phyloP scores from a whole-genome alignment of 2,113 vertebrate genomes.

The zebrafish (Danio rerio) region GRCz12tu NC_133200.1:10063001-10063500 shows the following conservation, averaged over 20 bases:
- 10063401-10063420: too few species aligned
- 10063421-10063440: too few species aligned
- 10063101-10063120: constrained; percentile 84
- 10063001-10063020: background rate
- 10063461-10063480: too few species aligned
- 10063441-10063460: too few species aligned
- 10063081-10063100: constrained; percentile 71
- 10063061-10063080: constrained; percentile 23
- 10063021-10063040: constrained; percentile 15
- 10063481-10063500: too few species aligned
- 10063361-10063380: too few species aligned
- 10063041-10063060: constrained; percentile 1
- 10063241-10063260: background rate
- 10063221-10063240: constrained; percentile 40
- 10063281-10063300: too few species aligned
- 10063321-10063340: too few species aligned
- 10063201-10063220: constrained; percentile 54
- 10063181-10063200: constrained; percentile 53
- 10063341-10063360: too few species aligned
- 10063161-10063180: constrained; percentile 80
- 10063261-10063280: background rate
- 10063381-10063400: too few species aligned
- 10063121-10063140: constrained; percentile 80
- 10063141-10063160: constrained; percentile 81
- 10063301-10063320: too few species aligned